These are phyloP conservation scores for Endomychus coccineus DNA, from an alignment of 2,888 invertebrate species.

Conservation along the genomic window DNA sequence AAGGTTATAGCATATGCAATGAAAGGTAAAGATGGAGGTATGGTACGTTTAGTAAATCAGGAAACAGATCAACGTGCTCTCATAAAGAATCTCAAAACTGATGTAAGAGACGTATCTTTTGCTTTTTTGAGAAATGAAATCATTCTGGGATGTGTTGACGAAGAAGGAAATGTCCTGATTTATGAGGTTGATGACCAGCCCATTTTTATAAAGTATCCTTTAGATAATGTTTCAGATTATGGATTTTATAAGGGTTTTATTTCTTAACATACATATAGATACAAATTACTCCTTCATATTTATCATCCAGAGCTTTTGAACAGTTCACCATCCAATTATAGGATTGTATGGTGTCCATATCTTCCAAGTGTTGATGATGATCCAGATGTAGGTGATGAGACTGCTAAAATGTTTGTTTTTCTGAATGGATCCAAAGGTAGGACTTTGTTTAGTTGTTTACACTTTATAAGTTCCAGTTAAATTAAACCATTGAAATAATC, in stretches of 20 bases:
- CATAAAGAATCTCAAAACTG: constrained; percentile 79
- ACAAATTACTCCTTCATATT: constrained; percentile 54
- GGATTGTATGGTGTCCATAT: constrained; percentile 90
- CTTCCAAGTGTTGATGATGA: constrained; percentile 63
- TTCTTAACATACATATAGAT: constrained; percentile 37
- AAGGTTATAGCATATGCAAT: constrained; percentile 86
- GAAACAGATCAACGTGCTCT: constrained; percentile 68
- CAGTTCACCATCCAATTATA: constrained; percentile 32
- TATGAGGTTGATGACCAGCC: constrained; percentile 64
- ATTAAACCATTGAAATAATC: neutral
- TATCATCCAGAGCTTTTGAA: constrained; percentile 42
- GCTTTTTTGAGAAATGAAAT: constrained; percentile 72
- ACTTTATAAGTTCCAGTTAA: neutral
- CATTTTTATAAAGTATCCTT: constrained; percentile 51
- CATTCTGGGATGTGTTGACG: constrained; percentile 82
- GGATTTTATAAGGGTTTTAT: too few species aligned
- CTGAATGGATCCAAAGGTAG: constrained; percentile 64
- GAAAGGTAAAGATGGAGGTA: constrained; percentile 61
- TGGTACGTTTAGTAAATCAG: constrained; percentile 78
- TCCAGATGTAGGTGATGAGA: constrained; percentile 55
- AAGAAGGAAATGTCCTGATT: constrained; percentile 74
- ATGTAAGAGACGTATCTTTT: constrained; percentile 88
- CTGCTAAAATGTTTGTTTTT: constrained; percentile 71
- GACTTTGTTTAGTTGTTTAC: too few species aligned
- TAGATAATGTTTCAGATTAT: too few species aligned